Conservation (phyloP, 2,113 vertebrate species). For the Mirounga angustirostris region DNA sequence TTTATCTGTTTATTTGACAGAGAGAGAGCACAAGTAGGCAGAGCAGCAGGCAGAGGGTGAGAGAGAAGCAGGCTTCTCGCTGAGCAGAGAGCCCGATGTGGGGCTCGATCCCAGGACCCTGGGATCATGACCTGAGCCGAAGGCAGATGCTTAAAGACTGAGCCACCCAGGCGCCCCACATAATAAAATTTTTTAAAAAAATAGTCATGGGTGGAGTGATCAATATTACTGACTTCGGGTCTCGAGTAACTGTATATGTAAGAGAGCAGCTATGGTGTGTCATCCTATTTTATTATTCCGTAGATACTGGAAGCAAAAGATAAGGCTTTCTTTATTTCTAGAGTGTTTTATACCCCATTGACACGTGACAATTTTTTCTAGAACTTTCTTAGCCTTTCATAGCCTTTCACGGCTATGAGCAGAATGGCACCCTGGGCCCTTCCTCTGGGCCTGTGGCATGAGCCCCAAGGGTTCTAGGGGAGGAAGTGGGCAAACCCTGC, state of each 20-base stretch:
- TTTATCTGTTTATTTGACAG: no score
- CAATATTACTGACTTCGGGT: background rate
- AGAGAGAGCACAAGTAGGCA: no score
- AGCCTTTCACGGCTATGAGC: background rate
- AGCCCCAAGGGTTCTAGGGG: background rate
- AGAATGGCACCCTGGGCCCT: background rate
- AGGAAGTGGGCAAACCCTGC: background rate
- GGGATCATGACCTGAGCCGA: no score
- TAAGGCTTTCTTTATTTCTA: background rate
- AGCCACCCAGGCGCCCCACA: no score
- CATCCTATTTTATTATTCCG: background rate
- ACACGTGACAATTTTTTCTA: background rate
- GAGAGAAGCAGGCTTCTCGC: no score
- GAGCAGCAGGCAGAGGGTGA: no score
- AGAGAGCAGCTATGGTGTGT: fast-evolving
- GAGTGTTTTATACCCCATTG: background rate
- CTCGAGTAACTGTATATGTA: background rate
- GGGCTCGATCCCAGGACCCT: no score
- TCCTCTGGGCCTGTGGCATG: background rate
- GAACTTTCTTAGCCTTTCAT: background rate
- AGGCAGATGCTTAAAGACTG: no score
- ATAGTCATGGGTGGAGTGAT: no score
- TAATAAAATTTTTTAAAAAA: no score
- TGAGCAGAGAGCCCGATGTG: no score
- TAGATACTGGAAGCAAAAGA: background rate